Conservation (phyloP, 2,888 invertebrate species). For the Caradrina clavipalpis region DNA sequence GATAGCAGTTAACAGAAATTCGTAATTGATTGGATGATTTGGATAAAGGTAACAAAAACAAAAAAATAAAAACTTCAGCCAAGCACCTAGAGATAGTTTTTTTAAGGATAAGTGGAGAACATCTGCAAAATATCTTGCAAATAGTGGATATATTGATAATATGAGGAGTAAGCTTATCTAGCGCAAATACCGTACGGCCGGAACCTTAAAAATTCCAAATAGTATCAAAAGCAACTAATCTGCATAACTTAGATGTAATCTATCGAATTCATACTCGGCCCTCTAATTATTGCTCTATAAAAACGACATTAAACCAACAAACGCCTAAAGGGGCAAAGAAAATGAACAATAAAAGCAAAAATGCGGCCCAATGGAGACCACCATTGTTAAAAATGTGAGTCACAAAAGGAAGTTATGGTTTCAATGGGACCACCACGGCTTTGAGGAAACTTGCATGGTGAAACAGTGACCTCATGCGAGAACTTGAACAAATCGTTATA, state of each 20-base stretch:
- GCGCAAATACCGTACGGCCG: not conserved
- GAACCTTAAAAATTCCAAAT: not conserved
- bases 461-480: constrained; percentile 35
- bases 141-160: not conserved
- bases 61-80: too few relatives aligned
- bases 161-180: not conserved
- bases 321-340: constrained; percentile 41
- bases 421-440: constrained; percentile 42
- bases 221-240: not conserved
- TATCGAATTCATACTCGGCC: constrained; percentile 8
- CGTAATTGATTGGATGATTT: not conserved
- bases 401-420: constrained; percentile 50
- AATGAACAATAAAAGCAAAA: constrained; percentile 53
- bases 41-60: not conserved
- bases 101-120: too few relatives aligned
- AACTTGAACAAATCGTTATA: constrained; percentile 21
- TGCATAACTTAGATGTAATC: not conserved
- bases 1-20: constrained; percentile 27
- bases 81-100: too few relatives aligned
- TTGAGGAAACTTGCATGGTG: constrained; percentile 38
- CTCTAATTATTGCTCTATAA: constrained; percentile 29
- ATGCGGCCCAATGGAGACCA: constrained; percentile 33
- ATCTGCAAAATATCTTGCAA: not conserved
- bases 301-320: constrained; percentile 34
- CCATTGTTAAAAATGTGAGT: constrained; percentile 62